Conservation (phyloP, 2,797 vertebrate genomes). For the Leontopithecus rosalia region DNA sequence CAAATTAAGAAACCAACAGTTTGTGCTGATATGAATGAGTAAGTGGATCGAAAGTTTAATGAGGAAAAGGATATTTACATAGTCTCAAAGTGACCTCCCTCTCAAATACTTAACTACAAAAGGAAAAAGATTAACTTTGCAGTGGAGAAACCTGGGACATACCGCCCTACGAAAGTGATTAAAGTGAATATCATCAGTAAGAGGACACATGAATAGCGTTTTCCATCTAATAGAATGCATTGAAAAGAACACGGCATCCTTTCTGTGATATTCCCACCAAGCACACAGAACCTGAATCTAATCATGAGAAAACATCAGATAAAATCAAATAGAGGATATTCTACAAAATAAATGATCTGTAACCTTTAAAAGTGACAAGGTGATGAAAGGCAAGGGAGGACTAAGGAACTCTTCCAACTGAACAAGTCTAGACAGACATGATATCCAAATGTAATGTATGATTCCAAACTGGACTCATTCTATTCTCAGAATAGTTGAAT, state of each 20-base stretch:
- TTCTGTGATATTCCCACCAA: not conserved
- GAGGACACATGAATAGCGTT: not conserved
- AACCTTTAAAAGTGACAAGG: constrained; percentile 1
- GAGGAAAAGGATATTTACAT: not conserved
- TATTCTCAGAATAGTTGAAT: not conserved
- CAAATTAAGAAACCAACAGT: not conserved
- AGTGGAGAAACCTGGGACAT: not conserved
- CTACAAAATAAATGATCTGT: not conserved
- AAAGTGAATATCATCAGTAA: not conserved
- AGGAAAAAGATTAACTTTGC: not conserved
- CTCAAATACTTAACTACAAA: not conserved
- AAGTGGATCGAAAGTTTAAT: not conserved
- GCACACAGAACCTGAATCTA: not conserved
- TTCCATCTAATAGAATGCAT: not conserved
- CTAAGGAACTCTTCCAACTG: not conserved
- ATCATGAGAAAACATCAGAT: not conserved
- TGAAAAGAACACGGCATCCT: not conserved
- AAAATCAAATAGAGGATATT: not conserved
- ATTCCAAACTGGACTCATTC: not conserved
- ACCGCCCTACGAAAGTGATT: not conserved
- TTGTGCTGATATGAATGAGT: not conserved
- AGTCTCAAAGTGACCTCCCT: not conserved
- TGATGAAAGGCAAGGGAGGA: not conserved
- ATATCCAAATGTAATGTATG: not conserved
- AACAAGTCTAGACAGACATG: not conserved